Evolutionary conservation across 2,888 invertebrate species (phyloP).

Genomic region (Drosophila rellima): DNA sequence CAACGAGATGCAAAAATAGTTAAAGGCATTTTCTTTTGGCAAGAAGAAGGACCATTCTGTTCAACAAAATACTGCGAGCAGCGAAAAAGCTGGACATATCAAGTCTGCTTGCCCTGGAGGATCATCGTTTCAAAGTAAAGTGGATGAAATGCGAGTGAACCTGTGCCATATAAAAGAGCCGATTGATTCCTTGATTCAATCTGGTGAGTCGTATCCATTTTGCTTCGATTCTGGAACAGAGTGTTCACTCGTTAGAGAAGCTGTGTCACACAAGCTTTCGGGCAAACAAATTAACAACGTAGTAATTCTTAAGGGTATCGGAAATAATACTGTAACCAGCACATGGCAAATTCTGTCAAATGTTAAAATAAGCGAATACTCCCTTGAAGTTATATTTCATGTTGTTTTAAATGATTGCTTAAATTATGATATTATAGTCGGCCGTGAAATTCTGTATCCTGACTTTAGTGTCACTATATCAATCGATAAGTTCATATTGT

Average conservation of each 20-base stretch:
- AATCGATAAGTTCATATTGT: background rate
- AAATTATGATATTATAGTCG: conserved; percentile 12
- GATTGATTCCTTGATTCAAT: conserved; percentile 12
- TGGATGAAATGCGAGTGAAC: conserved; percentile 14
- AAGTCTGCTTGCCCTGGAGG: conserved; percentile 6
- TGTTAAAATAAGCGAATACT: conserved; percentile 11
- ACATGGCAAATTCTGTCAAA: conserved; percentile 10
- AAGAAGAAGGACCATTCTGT: background rate
- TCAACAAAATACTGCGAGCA: background rate
- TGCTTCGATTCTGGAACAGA: conserved; percentile 13
- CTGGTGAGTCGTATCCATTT: conserved; percentile 21
- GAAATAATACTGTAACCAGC: conserved; percentile 13
- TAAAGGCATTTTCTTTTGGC: background rate
- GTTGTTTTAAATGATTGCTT: conserved; percentile 9
- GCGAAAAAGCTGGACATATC: conserved; percentile 12
- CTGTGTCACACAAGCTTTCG: conserved; percentile 8
- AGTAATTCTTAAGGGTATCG: conserved; percentile 3
- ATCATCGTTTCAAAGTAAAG: background rate
- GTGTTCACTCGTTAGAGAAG: background rate
- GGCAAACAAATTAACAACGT: conserved; percentile 4
- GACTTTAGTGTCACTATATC: conserved; percentile 10
- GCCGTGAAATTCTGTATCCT: conserved; percentile 8
- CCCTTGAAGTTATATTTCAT: conserved; percentile 9
- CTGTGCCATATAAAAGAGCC: conserved; percentile 12
- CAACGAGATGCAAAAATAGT: background rate